phyloP scores from a whole-genome alignment of 2,888 invertebrate genomes.

The Sepiola atlantica region DNA sequence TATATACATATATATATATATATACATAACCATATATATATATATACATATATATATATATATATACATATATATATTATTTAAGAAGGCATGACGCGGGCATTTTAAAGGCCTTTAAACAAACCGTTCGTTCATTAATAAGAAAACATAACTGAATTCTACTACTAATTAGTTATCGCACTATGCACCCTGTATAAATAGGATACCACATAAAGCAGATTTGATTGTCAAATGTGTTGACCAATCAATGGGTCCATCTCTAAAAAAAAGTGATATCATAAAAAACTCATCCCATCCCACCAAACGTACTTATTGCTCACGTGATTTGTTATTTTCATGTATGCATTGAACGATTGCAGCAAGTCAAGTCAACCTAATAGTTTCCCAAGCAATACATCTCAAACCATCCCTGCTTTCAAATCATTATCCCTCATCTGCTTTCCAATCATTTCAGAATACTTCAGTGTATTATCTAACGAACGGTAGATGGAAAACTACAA shows the following conservation, averaged over 20 bases:
- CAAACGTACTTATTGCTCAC: not conserved
- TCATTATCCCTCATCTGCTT: too few species aligned
- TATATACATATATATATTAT: slow-evolving; percentile 37
- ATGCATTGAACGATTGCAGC: not conserved
- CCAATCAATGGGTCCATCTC: not conserved
- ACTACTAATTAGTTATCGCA: not conserved
- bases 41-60: not conserved
- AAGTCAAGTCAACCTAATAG: not conserved
- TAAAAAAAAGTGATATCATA: not conserved
- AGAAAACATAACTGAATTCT: not conserved
- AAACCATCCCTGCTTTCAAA: too few species aligned
- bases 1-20: not conserved
- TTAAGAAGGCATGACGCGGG: not conserved
- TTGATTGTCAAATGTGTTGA: not conserved
- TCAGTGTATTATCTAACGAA: too few species aligned
- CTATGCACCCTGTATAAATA: not conserved
- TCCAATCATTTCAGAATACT: too few species aligned
- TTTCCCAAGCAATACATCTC: not conserved
- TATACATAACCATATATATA: not conserved
- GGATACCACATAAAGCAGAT: not conserved
- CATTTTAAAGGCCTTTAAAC: not conserved
- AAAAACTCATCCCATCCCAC: not conserved
- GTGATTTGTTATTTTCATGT: not conserved
- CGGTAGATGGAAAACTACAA: too few species aligned
- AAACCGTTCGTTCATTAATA: not conserved